Conservation (phyloP, 2,797 vertebrate species). For the Malurus leucopterus region DNA sequence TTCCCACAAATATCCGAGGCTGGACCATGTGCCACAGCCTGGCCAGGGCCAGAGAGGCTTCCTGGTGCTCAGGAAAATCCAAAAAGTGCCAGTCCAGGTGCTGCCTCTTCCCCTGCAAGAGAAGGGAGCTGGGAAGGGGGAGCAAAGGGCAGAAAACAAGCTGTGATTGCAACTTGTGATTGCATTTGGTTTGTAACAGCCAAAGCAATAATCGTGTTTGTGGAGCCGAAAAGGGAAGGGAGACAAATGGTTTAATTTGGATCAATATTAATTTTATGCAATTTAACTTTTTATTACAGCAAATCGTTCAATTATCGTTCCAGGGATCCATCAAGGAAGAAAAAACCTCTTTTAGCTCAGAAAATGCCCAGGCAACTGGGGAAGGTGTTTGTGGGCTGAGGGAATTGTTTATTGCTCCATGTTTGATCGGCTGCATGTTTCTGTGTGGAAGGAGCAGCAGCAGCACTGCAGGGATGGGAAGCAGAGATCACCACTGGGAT, state of each 20-base stretch:
- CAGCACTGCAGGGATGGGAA: not conserved
- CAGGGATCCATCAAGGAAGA: constrained; percentile 30
- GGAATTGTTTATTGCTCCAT: not conserved
- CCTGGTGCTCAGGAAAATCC: rapidly evolving
- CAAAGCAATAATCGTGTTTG: constrained; percentile 59
- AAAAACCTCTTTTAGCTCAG: constrained; percentile 12
- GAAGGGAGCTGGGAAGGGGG: not conserved
- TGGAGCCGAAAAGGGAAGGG: constrained; percentile 56
- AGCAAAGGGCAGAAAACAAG: not conserved
- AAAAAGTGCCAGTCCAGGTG: rapidly evolving
- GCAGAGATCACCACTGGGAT: not conserved
- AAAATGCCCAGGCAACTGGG: not conserved
- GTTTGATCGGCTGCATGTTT: rapidly evolving
- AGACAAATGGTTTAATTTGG: constrained; percentile 76
- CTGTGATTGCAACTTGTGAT: constrained; percentile 30
- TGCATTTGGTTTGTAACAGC: constrained; percentile 33
- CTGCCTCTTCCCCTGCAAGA: not conserved
- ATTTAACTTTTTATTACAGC: constrained; percentile 68
- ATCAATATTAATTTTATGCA: constrained; percentile 78
- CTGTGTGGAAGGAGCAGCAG: not conserved
- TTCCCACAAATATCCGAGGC: rapidly evolving
- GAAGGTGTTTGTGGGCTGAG: not conserved
- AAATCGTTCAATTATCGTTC: constrained; percentile 58
- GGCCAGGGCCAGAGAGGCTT: not conserved
- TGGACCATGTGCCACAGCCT: not conserved